Evolutionary conservation across 2,888 invertebrate species (phyloP), one percentile per base, ranked within the genome.

Genomic region (Ganaspis brasiliensis): DNA sequence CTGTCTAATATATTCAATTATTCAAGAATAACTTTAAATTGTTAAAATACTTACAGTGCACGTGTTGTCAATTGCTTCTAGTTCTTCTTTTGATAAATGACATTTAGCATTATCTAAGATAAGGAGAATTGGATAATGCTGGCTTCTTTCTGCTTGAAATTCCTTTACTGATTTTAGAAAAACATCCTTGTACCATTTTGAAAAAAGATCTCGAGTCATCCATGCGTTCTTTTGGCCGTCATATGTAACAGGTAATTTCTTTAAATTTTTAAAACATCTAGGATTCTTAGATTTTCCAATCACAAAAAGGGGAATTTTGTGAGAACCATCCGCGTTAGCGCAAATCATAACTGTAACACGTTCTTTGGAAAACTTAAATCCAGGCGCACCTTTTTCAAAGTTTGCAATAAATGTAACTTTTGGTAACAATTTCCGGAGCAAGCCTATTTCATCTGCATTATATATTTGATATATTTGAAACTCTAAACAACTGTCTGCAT

Each of bases 261-360:
- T 78, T 5, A 82, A 59, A 72, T 76, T 76, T 80, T 79, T 83
- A 63, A 85, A 87, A 63, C 82, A 82, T 21, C 82, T 61, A 35
- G 85, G 83, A 14, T 85, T 84, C 73, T 81, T 80, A 35, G 80
- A 76, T 79, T 87, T 85, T 1, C 85, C 85, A 57, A 88, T 81
- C 8, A 86, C 73, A 72, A 87, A 75, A 70, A 87, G 70, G n/a
- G 82, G 81, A 12, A 86, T 63, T 77, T 82, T 84, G 77, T 87
- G 85, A 9, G 80, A 82, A 16, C 86, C 86, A 45, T 79, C 76
- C 14, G 82, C 79, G 74, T 86, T 87, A 5, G 81, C 77, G 59
- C 85, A 86, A 14, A 81, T 72, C 80, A 86, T 76, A 14, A 84
- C 73, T 31, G 84, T 86, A 0, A 86, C 77, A 9, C 84, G 76